Evolutionary conservation across 2,797 vertebrate species (phyloP), one percentile per base, ranked within the genome.

Genomic region (Todus mexicanus): DNA sequence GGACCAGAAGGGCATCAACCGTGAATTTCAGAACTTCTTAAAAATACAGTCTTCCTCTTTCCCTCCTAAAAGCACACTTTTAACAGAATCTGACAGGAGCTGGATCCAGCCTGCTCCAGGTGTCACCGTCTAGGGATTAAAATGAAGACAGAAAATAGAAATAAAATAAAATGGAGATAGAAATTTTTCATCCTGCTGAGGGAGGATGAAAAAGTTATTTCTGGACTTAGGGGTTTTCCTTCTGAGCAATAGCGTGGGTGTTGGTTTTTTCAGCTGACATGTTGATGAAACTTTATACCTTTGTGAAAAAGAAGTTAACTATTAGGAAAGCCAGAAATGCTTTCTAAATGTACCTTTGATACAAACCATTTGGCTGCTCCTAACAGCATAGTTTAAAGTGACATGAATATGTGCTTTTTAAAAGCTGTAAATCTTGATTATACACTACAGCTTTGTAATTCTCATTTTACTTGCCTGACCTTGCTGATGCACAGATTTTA

Each of bases 401-500:
- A 75, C 14, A 38, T 80, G 48, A 51, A 12, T 2, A 10, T 15
- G 25, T 5, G 8, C 57, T 10, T 81, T 78, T 6, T 35, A 11
- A 37, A 40, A 70, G 35, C 16, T 43, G 21, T 40, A 68, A 77
- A 75, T 65, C 65, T 64, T n/a, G 43, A 64, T 27, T n/a, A 23
- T 31, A 21, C 20, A 43, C 40, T 43, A 43, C 66, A 65, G 6
- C 43, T 75, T 57, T 8, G 19, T 50, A 26, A 3, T 48, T 54
- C 42, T 73, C 43, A 37, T 93, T 60, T 50, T 23, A 63, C 53
- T 85, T 45, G 26, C 33, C 70, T 43, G 9, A 59, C 25, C 8
- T 20, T 0, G 0, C 15, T 11, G 43, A 27, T 31, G 29, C 17
- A 15, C 5, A 6, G 53, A 43, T 56, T 76, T 79, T 29, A 48